Evolutionary conservation across 2,113 vertebrate genomes (phyloP), one percentile per base, ranked within the genome.

Genomic region (Chloebia gouldiae): DNA sequence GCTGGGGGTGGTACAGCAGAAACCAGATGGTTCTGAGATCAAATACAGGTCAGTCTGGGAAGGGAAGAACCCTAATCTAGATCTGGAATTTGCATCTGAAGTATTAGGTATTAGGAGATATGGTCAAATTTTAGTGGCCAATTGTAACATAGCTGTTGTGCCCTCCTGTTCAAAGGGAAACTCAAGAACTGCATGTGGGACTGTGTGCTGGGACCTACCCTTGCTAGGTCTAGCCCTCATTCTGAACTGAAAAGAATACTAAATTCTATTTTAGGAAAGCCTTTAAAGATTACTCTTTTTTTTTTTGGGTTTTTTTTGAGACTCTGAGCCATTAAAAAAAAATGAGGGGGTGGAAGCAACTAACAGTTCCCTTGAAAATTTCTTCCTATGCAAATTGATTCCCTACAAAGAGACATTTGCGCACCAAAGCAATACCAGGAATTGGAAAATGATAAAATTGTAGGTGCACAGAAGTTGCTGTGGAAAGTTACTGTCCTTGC

Each of bases 351-450:
- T 61, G 47, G 63, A 86, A 90, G 42, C 39, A 92, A 63, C 54
- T 80, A 90, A 83, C 54, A 63, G 69, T 93, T 94, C 61, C 56
- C 57, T 88, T 73, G 50, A 93, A 95, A 86, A 92, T 69, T 27
- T 93, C 42, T 88, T 93, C 88, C 83, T 91, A 45, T 90, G 45
- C 37, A 69, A 31, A 76, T 11, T 60, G 37, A 56, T 88, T 77
- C 30, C 45, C 22, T 15, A 12, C 7, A 22, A 89, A 85, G 85
- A 81, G 44, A 64, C 17, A 28, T 80, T 79, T 86, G 42, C 77
- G 72, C 39, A 30, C 60, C 73, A 78, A 83, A 71, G 24, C 25
- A 73, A 1, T 53, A 39, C 14, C 17, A 61, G 31, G 10, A 73
- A 82, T 82, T 25, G 56, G 31, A 71, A 33, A 69, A 61, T 66